Base-by-base conservation (phyloP, 2,113 vertebrate species). In the Prunella himalayana region DNA sequence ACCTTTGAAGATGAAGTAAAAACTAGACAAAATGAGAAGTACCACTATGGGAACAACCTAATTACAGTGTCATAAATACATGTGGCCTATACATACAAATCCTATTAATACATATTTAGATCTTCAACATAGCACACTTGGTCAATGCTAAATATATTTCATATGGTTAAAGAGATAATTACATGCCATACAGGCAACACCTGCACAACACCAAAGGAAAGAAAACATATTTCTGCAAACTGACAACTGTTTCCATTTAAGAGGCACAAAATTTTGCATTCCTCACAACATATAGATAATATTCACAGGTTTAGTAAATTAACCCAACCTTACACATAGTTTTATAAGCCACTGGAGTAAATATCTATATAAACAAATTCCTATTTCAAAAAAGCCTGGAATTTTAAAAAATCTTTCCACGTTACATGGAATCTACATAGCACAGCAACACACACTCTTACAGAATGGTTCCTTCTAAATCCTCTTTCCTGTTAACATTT, bases 401-500 rank as follows among this genome's bases (percentile, higher is more conserved):
- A 89, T 79, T 64, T 11, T 4, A 65, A 65, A 66, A 66, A 65
- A 59, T 76, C 44, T 86, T 65, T 61, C 31, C 61, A 94, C 85
- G 39, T 51, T 84, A 35, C 51, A 72, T 17, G 12, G 83, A 70
- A 85, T 61, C 69, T 66, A 72, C 83, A 94, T 13, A 97, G 82
- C 49, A 69, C 53, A 92, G n/a, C 64, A 92, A 70, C 54, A 88
- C 33, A 92, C 3, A 19, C 2, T 5, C 66, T 79, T 42, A 69
- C 23, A 61, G 27, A 51, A 95, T 24, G 3, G 80, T 13, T 93
- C 47, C 65, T 51, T 87, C 82, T 76, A 97, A 98, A 97, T 92
- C 88, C 76, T 91, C 81, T 90, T 96, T 81, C 84, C 90, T 89
- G 21, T 91, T 90, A 64, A 81, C 92, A 95, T 96, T 94, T 90